phyloP scores from a whole-genome alignment of 1,140 invertebrate species.

The Bicyclus anynana region DNA sequence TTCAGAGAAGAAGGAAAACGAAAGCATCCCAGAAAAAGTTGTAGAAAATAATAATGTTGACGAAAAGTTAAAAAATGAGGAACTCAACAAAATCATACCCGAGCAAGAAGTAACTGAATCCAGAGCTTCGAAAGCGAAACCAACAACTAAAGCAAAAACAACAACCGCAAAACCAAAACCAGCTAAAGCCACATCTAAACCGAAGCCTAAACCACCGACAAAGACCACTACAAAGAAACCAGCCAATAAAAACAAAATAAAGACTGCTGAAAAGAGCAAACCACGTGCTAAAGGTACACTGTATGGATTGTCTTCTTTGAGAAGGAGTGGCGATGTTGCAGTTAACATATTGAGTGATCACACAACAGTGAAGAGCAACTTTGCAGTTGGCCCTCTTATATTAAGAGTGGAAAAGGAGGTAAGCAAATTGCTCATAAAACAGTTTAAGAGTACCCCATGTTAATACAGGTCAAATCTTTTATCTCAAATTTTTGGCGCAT shows the following conservation, averaged over 20 bases:
- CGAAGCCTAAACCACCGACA: slow-evolving; percentile 53
- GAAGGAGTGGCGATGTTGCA: slow-evolving; percentile 86
- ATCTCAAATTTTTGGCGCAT: too few species aligned
- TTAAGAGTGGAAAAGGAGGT: slow-evolving; percentile 90
- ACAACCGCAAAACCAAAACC: slow-evolving; percentile 45
- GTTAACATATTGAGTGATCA: slow-evolving; percentile 87
- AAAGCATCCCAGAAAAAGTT: slow-evolving; percentile 36
- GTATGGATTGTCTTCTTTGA: slow-evolving; percentile 86
- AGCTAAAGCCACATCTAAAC: slow-evolving; percentile 37
- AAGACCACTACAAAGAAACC: slow-evolving; percentile 63
- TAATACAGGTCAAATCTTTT: too few species aligned
- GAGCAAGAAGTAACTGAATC: slow-evolving; percentile 43
- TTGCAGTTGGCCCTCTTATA: slow-evolving; percentile 86
- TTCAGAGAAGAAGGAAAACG: slow-evolving; percentile 34
- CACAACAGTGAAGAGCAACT: slow-evolving; percentile 88
- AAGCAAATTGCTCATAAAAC: slow-evolving; percentile 15
- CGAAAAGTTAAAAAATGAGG: slow-evolving; percentile 33
- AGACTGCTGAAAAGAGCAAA: slow-evolving; percentile 73
- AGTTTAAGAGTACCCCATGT: too few species aligned
- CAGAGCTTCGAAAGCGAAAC: slow-evolving; percentile 53
- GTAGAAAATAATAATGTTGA: slow-evolving; percentile 36
- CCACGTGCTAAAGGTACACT: slow-evolving; percentile 86
- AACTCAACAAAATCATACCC: slow-evolving; percentile 26
- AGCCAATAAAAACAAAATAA: slow-evolving; percentile 70
- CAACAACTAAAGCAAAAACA: slow-evolving; percentile 48